Evolutionary conservation across 1,140 invertebrate species (phyloP).

Genomic region (Diorhabda carinulata): DNA sequence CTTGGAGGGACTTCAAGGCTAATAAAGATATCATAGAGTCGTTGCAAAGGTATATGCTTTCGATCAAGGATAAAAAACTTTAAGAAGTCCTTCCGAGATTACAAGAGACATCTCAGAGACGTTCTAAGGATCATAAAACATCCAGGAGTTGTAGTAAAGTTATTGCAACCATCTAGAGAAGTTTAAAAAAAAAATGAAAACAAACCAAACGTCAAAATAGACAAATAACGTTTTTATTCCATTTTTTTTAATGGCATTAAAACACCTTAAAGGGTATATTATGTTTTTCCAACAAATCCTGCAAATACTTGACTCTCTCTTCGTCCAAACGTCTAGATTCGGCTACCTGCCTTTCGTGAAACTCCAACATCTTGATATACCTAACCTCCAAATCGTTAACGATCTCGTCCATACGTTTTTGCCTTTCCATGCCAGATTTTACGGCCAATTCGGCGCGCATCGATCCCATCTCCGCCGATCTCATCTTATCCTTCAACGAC

Average conservation of each 20-base stretch:
- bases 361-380: constrained; percentile 32
- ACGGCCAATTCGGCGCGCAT: constrained; percentile 28
- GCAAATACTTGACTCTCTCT: constrained; percentile 20
- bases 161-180: no score
- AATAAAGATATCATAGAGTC: no score
- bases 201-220: no score
- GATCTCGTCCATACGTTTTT: constrained; percentile 28
- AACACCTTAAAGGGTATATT: constrained; percentile 17
- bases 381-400: constrained; percentile 31
- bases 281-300: constrained; percentile 21
- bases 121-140: no score
- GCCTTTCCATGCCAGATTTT: constrained; percentile 19
- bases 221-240: no score
- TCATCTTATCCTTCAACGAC: constrained; percentile 25
- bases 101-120: no score
- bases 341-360: constrained; percentile 24
- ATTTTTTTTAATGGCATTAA: neutral
- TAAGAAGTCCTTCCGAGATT: no score
- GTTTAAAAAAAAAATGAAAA: no score
- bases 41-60: no score
- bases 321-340: constrained; percentile 27
- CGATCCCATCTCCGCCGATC: constrained; percentile 28
- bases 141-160: no score
- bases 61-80: no score
- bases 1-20: no score